Base-by-base conservation (phyloP, 2,113 vertebrate species). In the Cottus gobio region DNA sequence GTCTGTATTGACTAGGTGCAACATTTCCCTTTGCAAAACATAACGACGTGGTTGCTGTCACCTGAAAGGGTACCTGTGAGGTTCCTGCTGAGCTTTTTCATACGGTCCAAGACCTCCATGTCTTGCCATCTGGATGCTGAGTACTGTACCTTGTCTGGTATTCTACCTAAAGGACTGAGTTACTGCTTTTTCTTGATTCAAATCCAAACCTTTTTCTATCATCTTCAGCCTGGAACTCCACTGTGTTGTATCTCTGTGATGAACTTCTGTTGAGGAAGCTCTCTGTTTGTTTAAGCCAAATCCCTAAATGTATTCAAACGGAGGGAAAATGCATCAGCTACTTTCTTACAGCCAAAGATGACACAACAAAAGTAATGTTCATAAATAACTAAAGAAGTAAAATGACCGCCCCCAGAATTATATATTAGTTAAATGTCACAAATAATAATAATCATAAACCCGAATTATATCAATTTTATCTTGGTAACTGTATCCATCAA, bases 151-250 rank as follows among this genome's bases (percentile, higher is more conserved):
- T 16, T 57, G 28, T 74, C 69, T 68, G 22, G 48, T 75, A 52
- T 65, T 69, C 61, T 52, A 71, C 28, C 67, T 82, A 24, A 46
- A 62, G 37, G 62, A 77, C 31, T 44, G n/a, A 2, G 10, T 31
- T 65, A 37, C 48, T 66, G 64, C 18, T 77, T 74, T 44, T 22
- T 70, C 70, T 71, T 77, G 54, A 58, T 80, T 83, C 63, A 77
- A n/a, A 58, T 80, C 86, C 67, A 83, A n/a, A 37, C 63, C 37
- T 63, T 60, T 80, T 80, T 72, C 68, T 56, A 63, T 80, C 72
- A 77, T 80, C 83, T 44, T 36, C 34, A 77, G 68, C 54, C 73
- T 42, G 28, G 52, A 77, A 48, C 61, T 56, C 22, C 12, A 52
- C 24, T 31, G 31, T 39, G 24, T 50, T 72, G 66, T 50, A 60